Percentiles rank a stretch among this genome's conserved stretches.
These are phyloP conservation scores for fruit fly (Drosophila melanogaster) DNA, from an alignment of 1,140 invertebrate genomes.

Conservation along the genomic window Release_6_plus_ISO1_MT NC_004354.4:2643001-2643500, in stretches of 20 bases:
- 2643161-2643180: conserved; percentile 1
- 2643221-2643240: conserved; percentile 22
- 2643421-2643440: conserved; percentile 16
- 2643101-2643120: conserved; percentile 11
- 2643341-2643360: conserved; percentile 18
- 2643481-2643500: conserved; percentile 8
- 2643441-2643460: conserved; percentile 10
- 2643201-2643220: conserved; percentile 7
- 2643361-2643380: conserved; percentile 33
- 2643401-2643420: conserved; percentile 36
- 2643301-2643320: neutral
- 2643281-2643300: neutral
- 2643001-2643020: conserved; percentile 24
- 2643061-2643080: conserved; percentile 20
- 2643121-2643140: neutral
- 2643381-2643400: conserved; percentile 34
- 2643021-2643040: conserved; percentile 37
- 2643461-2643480: conserved; percentile 65
- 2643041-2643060: conserved; percentile 38
- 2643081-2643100: conserved; percentile 12
- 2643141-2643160: neutral
- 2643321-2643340: conserved; percentile 11
- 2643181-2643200: neutral
- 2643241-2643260: conserved; percentile 13
- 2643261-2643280: conserved; percentile 18